These are phyloP conservation scores for Orchestes rusci DNA, from an alignment of 2,888 invertebrate species.

Conservation along the genomic window DNA sequence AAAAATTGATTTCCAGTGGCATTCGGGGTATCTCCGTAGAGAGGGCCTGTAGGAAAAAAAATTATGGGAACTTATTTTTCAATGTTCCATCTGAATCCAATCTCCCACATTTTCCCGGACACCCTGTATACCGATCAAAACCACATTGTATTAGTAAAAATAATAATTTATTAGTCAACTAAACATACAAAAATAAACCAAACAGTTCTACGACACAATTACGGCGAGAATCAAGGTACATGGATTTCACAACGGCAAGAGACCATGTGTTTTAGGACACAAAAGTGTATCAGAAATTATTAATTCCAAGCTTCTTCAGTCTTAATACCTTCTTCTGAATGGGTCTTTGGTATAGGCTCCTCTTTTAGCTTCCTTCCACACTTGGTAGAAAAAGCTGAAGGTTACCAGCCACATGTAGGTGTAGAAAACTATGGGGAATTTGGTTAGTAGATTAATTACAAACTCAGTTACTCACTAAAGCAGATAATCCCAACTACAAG, in stretches of 20 bases:
- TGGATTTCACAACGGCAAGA: too few relatives aligned
- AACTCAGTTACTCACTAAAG: slow-evolving; percentile 48
- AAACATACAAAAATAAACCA: neutral
- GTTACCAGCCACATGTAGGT: slow-evolving; percentile 78
- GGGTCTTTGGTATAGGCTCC: slow-evolving; percentile 71
- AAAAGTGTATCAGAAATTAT: neutral
- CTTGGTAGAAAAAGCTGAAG: slow-evolving; percentile 71
- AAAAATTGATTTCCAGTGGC: too few relatives aligned
- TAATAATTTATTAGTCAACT: neutral
- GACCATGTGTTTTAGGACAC: neutral
- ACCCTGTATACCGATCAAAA: too few relatives aligned
- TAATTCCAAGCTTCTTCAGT: too few relatives aligned
- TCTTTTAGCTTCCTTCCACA: slow-evolving; percentile 61
- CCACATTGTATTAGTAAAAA: too few relatives aligned
- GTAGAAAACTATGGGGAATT: slow-evolving; percentile 54
- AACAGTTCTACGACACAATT: too few relatives aligned
- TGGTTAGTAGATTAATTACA: slow-evolving; percentile 2
- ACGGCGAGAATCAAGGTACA: too few relatives aligned
- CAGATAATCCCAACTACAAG: slow-evolving; percentile 55
- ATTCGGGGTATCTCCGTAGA: too few relatives aligned
- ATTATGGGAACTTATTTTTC: too few relatives aligned
- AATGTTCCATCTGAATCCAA: too few relatives aligned
- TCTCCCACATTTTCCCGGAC: too few relatives aligned
- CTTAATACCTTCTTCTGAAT: slow-evolving; percentile 44
- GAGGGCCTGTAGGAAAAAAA: too few relatives aligned